Evolutionary conservation across 2,113 vertebrate species (phyloP).

Genomic region (Gyps fulvus): DNA sequence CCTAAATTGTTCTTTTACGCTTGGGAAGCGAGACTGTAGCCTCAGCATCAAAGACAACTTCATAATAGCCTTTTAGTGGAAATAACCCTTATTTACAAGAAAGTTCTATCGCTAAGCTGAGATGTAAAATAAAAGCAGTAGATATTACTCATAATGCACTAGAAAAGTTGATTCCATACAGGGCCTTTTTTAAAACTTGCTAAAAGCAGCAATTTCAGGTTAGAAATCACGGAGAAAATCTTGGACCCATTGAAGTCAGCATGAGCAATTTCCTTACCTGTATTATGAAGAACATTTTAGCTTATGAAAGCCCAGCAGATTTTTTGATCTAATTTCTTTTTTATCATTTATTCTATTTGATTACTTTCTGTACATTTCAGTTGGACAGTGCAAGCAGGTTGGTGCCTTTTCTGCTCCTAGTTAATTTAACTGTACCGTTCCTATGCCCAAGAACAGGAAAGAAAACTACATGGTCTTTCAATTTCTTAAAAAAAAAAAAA

Average conservation of each 20-base stretch:
- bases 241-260: background rate
- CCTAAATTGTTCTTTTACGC: background rate
- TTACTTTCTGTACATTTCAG: background rate
- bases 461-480: background rate
- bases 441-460: background rate
- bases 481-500: background rate
- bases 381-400: background rate
- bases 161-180: background rate
- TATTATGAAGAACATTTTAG: background rate
- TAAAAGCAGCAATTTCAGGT: slow-evolving; percentile 27
- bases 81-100: slow-evolving; percentile 43
- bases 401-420: background rate
- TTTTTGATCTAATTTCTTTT: background rate
- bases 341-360: background rate
- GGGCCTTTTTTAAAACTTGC: background rate
- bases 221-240: background rate
- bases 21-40: slow-evolving; percentile 3
- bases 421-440: background rate
- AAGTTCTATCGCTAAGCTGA: background rate
- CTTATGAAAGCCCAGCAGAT: background rate
- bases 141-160: background rate
- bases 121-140: slow-evolving; percentile 24
- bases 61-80: slow-evolving; percentile 52
- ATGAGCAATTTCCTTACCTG: background rate
- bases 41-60: slow-evolving; percentile 26